Percentiles rank a stretch among this genome's conserved stretches.
phyloP scores from a whole-genome alignment of 1,140 invertebrate species.

The Drosophila santomea region DNA sequence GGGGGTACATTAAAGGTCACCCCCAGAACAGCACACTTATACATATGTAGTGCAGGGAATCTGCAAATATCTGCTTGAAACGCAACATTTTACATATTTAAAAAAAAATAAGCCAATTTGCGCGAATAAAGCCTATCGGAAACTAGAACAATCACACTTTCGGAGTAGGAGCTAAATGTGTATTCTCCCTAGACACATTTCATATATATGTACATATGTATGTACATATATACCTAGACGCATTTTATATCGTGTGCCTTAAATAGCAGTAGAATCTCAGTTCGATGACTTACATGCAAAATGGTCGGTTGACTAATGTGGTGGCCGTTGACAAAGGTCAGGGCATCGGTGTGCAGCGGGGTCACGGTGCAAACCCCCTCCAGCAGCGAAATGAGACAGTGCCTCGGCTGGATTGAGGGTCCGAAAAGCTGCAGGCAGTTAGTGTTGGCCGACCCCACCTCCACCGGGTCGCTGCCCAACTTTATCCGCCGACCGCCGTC shows the following conservation, averaged over 20 bases:
- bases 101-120: too few species aligned
- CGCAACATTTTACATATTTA: background rate
- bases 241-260: too few species aligned
- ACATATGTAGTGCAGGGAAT: background rate
- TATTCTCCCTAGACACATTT: too few species aligned
- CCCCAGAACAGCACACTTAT: background rate
- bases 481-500: slow-evolving; percentile 88
- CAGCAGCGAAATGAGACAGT: slow-evolving; percentile 96
- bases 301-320: slow-evolving; percentile 96
- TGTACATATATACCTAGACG: too few species aligned
- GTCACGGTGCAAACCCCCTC: slow-evolving; percentile 97
- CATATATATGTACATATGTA: too few species aligned
- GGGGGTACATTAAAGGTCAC: slow-evolving; percentile 2
- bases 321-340: slow-evolving; percentile 97
- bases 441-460: slow-evolving; percentile 89
- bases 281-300: slow-evolving; percentile 88
- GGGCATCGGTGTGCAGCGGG: slow-evolving; percentile 95
- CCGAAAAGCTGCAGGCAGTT: slow-evolving; percentile 89
- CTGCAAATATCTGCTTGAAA: background rate
- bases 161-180: too few species aligned
- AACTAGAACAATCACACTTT: too few species aligned
- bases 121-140: too few species aligned
- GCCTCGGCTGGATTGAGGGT: slow-evolving; percentile 94
- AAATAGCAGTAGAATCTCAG: too few species aligned
- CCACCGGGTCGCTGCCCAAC: slow-evolving; percentile 87